These are phyloP conservation scores for Tipula unca DNA, from an alignment of 2,888 invertebrate species.

Conservation along the genomic window DNA sequence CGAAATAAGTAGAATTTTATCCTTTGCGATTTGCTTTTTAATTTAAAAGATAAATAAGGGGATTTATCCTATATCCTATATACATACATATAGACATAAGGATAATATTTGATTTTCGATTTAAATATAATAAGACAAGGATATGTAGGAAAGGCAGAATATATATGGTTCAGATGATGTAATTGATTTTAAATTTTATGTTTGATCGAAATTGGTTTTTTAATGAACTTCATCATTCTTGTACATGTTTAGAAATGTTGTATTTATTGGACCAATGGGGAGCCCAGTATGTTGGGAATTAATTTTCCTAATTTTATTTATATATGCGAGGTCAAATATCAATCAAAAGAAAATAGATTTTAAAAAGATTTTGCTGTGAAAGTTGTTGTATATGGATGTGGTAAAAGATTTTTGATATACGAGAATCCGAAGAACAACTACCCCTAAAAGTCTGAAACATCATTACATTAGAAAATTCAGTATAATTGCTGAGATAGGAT, in stretches of 20 bases:
- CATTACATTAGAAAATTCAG: too few relatives aligned
- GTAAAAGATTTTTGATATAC: too few relatives aligned
- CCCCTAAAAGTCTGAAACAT: too few relatives aligned
- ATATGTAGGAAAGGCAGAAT: neutral
- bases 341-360: neutral
- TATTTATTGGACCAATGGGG: neutral
- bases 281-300: neutral
- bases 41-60: slow-evolving; percentile 8
- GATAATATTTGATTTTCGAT: neutral
- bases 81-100: neutral
- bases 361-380: neutral
- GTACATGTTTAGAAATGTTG: too few relatives aligned
- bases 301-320: neutral
- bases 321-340: neutral
- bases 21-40: neutral
- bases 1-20: neutral
- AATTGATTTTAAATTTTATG: neutral
- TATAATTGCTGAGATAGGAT: too few relatives aligned
- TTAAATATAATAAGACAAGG: neutral
- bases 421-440: too few relatives aligned
- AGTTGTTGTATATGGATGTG: too few relatives aligned
- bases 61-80: neutral
- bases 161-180: neutral
- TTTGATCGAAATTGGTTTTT: neutral
- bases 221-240: neutral